Base-by-base conservation (phyloP, 2,797 vertebrate species). In the Australoheros facetus region DNA sequence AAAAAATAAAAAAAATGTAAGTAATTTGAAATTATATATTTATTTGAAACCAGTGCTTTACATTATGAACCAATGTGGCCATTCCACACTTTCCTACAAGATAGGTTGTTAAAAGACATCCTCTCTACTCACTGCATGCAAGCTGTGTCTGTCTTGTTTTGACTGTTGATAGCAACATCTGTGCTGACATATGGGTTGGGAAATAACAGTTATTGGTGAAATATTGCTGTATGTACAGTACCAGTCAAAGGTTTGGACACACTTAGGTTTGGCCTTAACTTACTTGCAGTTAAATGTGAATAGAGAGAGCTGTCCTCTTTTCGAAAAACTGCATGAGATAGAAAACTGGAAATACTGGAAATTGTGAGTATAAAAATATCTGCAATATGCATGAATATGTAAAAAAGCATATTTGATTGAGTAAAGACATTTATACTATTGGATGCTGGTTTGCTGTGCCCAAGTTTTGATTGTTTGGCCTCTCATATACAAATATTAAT, bases 131-230 rank as follows among this genome's bases (percentile, higher is more conserved):
- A 51, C 56, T 23, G 26, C 17, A 59, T 69, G 42, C 79, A 57
- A 45, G 45, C 78, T 66, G 73, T 42, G 55, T 62, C 19, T 32
- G 3, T n/a, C 32, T 60, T 21, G 3, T 37, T 60, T 60, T 37
- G 32, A 14, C 48, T 28, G 55, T n/a, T 3, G 26, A 58, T 62
- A 21, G 53, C 30, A 69, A 82, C 75, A 87, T 88, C 82, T 88
- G 87, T 5, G 66, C 64, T 23, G 80, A 81, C 78, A 92, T 85
- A 89, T 75, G 80, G 71, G 72, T 23, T 19, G 70, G 78, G 76
- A 87, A 80, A 84, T 69, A 53, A 12, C 30, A 21, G 83, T 72
- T 70, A 70, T 55, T 57, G 73, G 75, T 72, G 73, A 81, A 80
- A 78, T 75, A 70, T 55, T 71, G 45, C 8, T 56, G 37, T 11